Percentiles rank a stretch among this genome's conserved stretches.
Evolutionary conservation across 2,797 vertebrate genomes (phyloP).

Genomic region (Enteromius mattozi): DNA sequence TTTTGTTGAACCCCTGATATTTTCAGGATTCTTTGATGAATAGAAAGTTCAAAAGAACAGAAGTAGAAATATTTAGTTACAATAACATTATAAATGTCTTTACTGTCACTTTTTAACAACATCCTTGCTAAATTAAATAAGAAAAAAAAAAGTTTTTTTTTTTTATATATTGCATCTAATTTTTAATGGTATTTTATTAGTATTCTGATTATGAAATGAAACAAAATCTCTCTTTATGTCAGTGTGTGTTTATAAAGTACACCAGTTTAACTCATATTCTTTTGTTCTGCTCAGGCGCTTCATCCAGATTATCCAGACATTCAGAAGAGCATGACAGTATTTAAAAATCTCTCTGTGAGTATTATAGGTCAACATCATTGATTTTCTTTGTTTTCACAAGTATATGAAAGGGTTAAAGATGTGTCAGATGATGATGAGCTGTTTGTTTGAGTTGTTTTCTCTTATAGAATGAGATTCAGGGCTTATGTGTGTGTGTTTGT

Average conservation of each 20-base stretch:
- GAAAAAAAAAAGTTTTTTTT: not conserved
- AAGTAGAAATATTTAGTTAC: not conserved
- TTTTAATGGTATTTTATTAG: not conserved
- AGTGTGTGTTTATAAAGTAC: not conserved
- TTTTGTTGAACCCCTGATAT: not conserved
- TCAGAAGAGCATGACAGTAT: conserved; percentile 93
- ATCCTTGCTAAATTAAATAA: not conserved
- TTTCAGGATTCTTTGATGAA: not conserved
- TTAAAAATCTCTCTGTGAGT: conserved; percentile 94
- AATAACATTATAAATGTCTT: not conserved
- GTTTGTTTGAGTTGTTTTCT: not conserved
- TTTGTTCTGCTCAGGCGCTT: conserved; percentile 81
- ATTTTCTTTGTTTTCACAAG: not conserved
- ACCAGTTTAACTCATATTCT: not conserved
- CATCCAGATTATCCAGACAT: conserved; percentile 93
- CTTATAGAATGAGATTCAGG: not conserved
- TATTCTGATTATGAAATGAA: not conserved
- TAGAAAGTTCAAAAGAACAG: not conserved
- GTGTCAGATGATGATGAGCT: conserved; percentile 4
- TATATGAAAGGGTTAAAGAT: not conserved
- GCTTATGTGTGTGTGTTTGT: conserved; percentile 12
- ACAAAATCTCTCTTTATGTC: not conserved
- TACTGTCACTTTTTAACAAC: not conserved
- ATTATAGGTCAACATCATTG: not conserved
- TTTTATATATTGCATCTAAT: not conserved